phyloP scores from a whole-genome alignment of 2,888 invertebrate species.

The Pandemis cinnamomeana region DNA sequence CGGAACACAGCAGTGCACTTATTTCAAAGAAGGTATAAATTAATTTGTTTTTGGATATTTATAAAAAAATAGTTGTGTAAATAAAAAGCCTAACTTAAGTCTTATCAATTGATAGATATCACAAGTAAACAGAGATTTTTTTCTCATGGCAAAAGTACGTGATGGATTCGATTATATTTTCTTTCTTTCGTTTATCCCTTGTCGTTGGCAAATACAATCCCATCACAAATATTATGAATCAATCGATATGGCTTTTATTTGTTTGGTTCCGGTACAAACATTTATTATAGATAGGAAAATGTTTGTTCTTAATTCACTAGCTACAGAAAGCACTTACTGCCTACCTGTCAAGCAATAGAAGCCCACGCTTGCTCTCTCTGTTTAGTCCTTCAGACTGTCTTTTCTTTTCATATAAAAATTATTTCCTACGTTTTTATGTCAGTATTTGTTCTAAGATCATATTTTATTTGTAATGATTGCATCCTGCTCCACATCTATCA shows the following conservation, averaged over 20 bases:
- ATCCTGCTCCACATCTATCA: neutral
- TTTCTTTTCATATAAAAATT: too few species aligned
- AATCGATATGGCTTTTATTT: slow-evolving; percentile 33
- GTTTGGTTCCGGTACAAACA: slow-evolving; percentile 15
- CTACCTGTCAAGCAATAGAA: too few species aligned
- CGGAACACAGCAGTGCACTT: too few species aligned
- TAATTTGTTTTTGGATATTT: too few species aligned
- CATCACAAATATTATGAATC: slow-evolving; percentile 39
- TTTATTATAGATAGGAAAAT: slow-evolving; percentile 1
- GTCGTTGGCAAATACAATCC: slow-evolving; percentile 35
- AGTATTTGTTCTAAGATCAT: neutral
- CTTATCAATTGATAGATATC: slow-evolving; percentile 17
- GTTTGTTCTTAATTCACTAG: neutral
- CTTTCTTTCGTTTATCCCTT: slow-evolving; percentile 37
- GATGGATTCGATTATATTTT: slow-evolving; percentile 40
- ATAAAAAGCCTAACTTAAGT: neutral
- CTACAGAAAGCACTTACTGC: neutral
- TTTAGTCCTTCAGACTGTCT: neutral
- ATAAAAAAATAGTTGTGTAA: neutral
- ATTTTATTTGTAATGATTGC: neutral
- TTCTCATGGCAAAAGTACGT: slow-evolving; percentile 21
- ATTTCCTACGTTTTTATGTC: neutral
- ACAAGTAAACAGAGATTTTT: slow-evolving; percentile 23
- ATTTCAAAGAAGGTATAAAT: too few species aligned
- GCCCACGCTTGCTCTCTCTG: too few species aligned